Base-by-base conservation (phyloP, 2,888 invertebrate species). In the Lingula anatina region DNA sequence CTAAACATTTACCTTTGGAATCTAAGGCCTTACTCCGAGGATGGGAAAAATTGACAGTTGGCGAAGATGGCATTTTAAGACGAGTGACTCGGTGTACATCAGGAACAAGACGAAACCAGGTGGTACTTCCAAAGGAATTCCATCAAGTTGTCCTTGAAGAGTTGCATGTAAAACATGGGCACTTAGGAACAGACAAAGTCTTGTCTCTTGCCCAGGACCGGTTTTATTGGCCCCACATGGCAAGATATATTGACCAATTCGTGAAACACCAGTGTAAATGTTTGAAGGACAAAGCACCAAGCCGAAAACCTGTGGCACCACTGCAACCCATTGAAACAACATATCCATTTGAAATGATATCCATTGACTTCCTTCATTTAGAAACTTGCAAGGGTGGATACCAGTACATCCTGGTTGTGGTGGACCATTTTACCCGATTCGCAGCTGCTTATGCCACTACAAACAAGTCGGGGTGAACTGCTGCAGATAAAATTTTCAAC, bases 161-260 rank as follows among this genome's bases (percentile, higher is more conserved):
- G n/a, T 36, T 55, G n/a, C 57, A 57, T 38, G 44, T 21, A 56
- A 7, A 26, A 37, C 18, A 28, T 56, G 9, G 52, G 49, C 15
- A 31, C 50, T n/a, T n/a, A n/a, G n/a, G n/a, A n/a, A n/a, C n/a
- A n/a, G n/a, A n/a, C n/a, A n/a, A n/a, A n/a, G n/a, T n/a, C n/a
- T n/a, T n/a, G n/a, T n/a, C n/a, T n/a, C n/a, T n/a, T n/a, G n/a
- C n/a, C n/a, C n/a, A n/a, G 18, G 53, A 54, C 15, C 24, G 58
- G n/a, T 58, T 53, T 39, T 56, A 56, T 27, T 58, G 56, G 58
- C 58, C 58, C 23, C 38, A 44, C 2, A 58, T 58, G 54, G 18
- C 25, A 37, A 40, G 25, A 5, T 47, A 49, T 18, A 51, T 54
- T 18, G 49, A 50, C 35, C n/a, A 51, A 2, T 56, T 48, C 36